Conservation (phyloP, 2,113 vertebrate species). For the Cottus gobio region DNA sequence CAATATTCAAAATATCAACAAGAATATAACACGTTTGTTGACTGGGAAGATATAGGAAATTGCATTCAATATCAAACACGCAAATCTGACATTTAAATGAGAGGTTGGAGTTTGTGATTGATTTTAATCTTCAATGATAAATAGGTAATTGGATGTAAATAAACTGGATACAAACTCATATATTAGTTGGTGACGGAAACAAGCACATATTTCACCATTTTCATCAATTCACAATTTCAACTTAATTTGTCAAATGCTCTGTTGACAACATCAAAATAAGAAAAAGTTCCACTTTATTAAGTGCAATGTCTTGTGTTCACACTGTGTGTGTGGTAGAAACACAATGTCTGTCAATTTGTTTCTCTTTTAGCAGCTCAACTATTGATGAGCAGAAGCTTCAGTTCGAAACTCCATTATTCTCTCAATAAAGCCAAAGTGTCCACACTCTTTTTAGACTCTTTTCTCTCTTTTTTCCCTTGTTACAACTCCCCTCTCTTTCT, state of each 20-base stretch:
- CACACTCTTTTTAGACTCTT: neutral
- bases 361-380: constrained; percentile 11
- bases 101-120: neutral
- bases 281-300: constrained; percentile 1
- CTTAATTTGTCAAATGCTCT: constrained; percentile 41
- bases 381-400: neutral
- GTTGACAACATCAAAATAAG: constrained; percentile 24
- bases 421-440: constrained; percentile 13
- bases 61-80: neutral
- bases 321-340: constrained; percentile 12
- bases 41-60: neutral
- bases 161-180: neutral
- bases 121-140: neutral
- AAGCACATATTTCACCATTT: constrained; percentile 3
- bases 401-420: constrained; percentile 1
- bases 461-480: neutral
- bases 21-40: neutral
- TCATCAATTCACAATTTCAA: constrained; percentile 6
- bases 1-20: neutral
- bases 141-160: neutral
- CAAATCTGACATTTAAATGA: neutral
- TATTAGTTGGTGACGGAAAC: neutral
- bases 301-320: constrained; percentile 17
- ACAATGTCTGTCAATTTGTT: constrained; percentile 21
- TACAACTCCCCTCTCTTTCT: constrained; percentile 17